Conservation (phyloP, 2,888 invertebrate genomes). For the Odontocerum albicorne region DNA sequence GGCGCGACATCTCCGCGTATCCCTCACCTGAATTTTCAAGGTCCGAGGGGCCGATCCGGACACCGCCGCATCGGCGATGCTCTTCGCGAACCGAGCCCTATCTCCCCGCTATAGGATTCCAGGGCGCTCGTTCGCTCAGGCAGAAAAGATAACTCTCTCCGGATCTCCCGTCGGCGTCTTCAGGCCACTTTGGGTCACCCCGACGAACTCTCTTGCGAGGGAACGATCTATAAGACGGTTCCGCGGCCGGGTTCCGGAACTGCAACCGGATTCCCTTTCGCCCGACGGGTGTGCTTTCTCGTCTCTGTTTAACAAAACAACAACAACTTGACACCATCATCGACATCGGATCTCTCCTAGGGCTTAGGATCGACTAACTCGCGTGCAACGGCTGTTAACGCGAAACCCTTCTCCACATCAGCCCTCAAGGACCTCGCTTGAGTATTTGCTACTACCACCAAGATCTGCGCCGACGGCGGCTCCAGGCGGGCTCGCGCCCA, state of each 20-base stretch:
- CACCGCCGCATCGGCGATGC: slow-evolving; percentile 52
- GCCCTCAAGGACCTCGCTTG: slow-evolving; percentile 63
- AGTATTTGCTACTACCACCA: slow-evolving; percentile 74
- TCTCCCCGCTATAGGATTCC: slow-evolving; percentile 57
- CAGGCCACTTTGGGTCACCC: slow-evolving; percentile 56
- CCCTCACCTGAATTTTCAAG: slow-evolving; percentile 45
- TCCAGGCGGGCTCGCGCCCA: slow-evolving; percentile 57
- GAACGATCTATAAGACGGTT: slow-evolving; percentile 52
- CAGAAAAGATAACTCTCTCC: slow-evolving; percentile 56
- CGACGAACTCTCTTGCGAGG: slow-evolving; percentile 50
- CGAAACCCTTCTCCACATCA: slow-evolving; percentile 65
- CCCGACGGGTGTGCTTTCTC: slow-evolving; percentile 52
- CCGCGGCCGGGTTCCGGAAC: slow-evolving; percentile 63
- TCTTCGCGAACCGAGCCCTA: slow-evolving; percentile 53
- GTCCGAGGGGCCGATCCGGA: slow-evolving; percentile 50
- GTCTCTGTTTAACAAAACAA: no score
- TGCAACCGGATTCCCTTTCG: slow-evolving; percentile 60
- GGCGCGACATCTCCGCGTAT: slow-evolving; percentile 40
- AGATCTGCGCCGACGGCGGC: slow-evolving; percentile 62
- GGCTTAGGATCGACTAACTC: slow-evolving; percentile 48
- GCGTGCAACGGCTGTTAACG: slow-evolving; percentile 63
- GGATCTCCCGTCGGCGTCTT: slow-evolving; percentile 59
- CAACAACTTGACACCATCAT: no score
- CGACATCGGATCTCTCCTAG: no score
- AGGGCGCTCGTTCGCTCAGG: slow-evolving; percentile 51